Percentiles rank a stretch among this genome's conserved stretches.
phyloP scores from a whole-genome alignment of 1,140 invertebrate genomes.

The Drosophila orena region DNA sequence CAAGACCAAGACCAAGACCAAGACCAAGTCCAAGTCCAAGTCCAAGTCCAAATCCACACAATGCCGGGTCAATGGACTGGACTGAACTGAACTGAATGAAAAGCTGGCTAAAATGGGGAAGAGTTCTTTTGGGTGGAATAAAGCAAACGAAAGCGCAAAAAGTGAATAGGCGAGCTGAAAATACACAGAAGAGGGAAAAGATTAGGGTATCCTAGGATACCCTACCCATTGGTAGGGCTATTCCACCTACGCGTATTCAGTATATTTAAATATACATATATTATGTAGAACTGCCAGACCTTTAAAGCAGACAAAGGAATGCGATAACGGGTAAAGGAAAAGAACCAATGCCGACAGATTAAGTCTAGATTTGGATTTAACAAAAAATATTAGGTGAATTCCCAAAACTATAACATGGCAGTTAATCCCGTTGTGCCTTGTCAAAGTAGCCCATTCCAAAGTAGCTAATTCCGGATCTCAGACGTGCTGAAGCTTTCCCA shows the following conservation, averaged over 20 bases:
- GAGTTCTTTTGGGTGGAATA: conserved; percentile 11
- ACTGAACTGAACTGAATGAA: conserved; percentile 12
- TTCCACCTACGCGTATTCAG: too few species aligned
- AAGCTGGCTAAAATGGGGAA: conserved; percentile 17
- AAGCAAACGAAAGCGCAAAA: conserved; percentile 5
- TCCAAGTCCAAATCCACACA: conserved; percentile 14
- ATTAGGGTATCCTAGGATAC: neutral
- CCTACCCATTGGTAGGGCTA: too few species aligned
- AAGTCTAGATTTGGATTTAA: too few species aligned
- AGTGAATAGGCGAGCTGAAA: neutral
- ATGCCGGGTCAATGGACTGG: conserved; percentile 41
- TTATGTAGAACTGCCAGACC: neutral
- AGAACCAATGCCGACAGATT: too few species aligned
- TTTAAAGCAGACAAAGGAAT: too few species aligned
- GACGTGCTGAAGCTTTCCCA: too few species aligned
- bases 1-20: conserved; percentile 1
- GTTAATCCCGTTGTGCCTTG: too few species aligned
- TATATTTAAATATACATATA: too few species aligned
- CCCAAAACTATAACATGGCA: too few species aligned
- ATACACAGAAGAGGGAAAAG: neutral
- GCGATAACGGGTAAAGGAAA: too few species aligned
- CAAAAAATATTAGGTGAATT: too few species aligned
- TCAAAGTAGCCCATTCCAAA: neutral
- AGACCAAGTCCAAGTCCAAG: neutral
- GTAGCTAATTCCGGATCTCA: neutral